phyloP scores from a whole-genome alignment of 2,113 vertebrate genomes.

The Mustelus asterias region DNA sequence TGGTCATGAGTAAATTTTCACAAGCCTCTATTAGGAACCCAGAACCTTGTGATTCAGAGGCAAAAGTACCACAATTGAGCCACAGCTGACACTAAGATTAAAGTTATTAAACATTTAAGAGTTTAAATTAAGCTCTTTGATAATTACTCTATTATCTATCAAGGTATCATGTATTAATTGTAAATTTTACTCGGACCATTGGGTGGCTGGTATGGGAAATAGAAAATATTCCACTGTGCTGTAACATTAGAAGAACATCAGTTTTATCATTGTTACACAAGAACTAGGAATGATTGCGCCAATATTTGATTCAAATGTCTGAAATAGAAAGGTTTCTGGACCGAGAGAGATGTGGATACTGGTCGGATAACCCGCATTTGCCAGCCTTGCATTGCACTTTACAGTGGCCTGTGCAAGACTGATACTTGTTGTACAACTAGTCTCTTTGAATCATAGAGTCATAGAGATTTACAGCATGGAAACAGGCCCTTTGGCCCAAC shows the following conservation, averaged over 20 bases:
- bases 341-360: neutral
- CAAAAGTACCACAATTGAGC: too few relatives aligned
- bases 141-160: neutral
- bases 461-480: too few relatives aligned
- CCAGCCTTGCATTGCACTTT: neutral
- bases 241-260: neutral
- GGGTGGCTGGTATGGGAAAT: neutral
- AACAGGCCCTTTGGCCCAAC: too few relatives aligned
- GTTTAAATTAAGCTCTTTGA: neutral
- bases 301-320: neutral
- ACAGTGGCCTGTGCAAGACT: neutral
- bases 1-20: neutral
- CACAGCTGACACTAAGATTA: too few relatives aligned
- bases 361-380: neutral
- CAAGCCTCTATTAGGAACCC: neutral
- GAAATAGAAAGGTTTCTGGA: neutral
- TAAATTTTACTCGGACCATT: neutral
- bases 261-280: neutral
- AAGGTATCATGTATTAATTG: neutral
- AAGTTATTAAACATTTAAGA: neutral
- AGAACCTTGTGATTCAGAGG: too few relatives aligned
- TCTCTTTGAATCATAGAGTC: neutral
- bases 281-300: neutral
- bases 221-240: neutral
- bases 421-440: neutral